Evolutionary conservation across 2,797 vertebrate species (phyloP).

Genomic region (Danio jaintianensis): DNA sequence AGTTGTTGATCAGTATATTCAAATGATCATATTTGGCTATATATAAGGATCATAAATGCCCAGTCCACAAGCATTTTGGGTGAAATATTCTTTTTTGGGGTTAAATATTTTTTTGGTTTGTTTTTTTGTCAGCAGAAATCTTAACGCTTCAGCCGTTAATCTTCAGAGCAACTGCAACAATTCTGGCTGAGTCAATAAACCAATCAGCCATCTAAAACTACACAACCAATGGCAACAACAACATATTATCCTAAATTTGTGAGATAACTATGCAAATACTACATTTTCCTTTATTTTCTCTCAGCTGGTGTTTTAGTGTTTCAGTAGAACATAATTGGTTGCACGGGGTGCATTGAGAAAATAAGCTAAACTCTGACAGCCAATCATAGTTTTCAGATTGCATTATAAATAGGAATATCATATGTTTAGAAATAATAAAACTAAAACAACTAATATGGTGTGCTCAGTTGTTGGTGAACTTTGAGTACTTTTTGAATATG

Average conservation of each 20-base stretch:
- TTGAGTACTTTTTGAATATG: neutral
- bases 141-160: constrained; percentile 51
- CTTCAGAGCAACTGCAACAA: constrained; percentile 49
- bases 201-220: constrained; percentile 39
- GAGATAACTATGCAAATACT: constrained; percentile 2
- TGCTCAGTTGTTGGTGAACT: neutral
- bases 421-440: neutral
- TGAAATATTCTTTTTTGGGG: too few species aligned
- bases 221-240: constrained; percentile 22
- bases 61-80: constrained; percentile 31
- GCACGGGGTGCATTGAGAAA: neutral
- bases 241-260: constrained; percentile 27
- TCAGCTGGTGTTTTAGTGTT: neutral
- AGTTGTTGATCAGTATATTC: constrained; percentile 1
- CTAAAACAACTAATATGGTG: neutral
- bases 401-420: neutral
- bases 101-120: too few species aligned
- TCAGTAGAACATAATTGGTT: neutral
- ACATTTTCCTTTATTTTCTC: neutral
- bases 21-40: constrained; percentile 1
- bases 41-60: constrained; percentile 18
- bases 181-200: constrained; percentile 52
- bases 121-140: constrained; percentile 53
- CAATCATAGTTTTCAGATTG: neutral
- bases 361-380: neutral